These are phyloP conservation scores for Gobio occitaniae DNA, from an alignment of 2,797 vertebrate species.

Conservation along the genomic window DNA sequence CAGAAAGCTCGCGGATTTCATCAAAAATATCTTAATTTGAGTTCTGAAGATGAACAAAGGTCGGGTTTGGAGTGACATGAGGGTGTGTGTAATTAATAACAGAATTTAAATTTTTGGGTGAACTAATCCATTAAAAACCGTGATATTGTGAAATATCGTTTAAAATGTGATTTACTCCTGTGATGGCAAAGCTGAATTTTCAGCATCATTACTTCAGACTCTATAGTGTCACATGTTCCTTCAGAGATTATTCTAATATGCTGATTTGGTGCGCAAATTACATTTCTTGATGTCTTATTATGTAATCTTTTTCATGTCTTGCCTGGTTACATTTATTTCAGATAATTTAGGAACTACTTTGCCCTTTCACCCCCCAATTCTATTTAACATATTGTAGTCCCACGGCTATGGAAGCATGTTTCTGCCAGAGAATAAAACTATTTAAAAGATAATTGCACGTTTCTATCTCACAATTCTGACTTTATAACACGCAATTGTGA, in stretches of 20 bases:
- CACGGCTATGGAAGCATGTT: too few relatives aligned
- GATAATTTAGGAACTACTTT: conserved; percentile 9
- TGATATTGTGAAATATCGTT: neutral
- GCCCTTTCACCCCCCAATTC: neutral
- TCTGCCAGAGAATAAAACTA: neutral
- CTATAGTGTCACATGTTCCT: neutral
- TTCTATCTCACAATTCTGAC: neutral
- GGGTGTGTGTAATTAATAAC: too few relatives aligned
- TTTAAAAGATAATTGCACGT: neutral
- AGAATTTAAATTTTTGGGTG: too few relatives aligned
- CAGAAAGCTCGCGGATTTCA: too few relatives aligned
- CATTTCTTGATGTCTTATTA: neutral
- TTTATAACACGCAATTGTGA: too few relatives aligned
- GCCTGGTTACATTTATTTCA: conserved; percentile 15
- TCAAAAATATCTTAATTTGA: too few relatives aligned
- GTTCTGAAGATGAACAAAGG: too few relatives aligned
- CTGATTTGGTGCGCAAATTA: neutral
- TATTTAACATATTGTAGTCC: neutral
- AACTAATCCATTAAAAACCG: neutral
- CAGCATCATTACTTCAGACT: neutral
- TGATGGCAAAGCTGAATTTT: conserved; percentile 12
- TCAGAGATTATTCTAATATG: neutral
- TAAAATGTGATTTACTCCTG: neutral
- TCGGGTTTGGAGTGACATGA: too few relatives aligned
- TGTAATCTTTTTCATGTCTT: conserved; percentile 17